Evolutionary conservation across 2,113 vertebrate genomes (phyloP).

Genomic region (Oryzias woworae): DNA sequence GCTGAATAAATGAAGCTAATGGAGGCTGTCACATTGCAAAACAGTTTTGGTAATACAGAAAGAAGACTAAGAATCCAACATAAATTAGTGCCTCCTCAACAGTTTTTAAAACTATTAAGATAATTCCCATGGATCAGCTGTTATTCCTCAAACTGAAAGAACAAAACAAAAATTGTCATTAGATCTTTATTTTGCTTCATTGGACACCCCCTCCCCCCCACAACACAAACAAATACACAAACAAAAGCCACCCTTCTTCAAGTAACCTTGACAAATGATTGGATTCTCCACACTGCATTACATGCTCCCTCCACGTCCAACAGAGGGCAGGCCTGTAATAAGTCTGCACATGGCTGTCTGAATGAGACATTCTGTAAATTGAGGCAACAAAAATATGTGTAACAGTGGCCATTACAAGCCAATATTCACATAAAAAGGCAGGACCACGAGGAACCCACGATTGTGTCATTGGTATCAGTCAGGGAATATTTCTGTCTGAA

Average conservation of each 20-base stretch:
- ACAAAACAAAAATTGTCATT: slow-evolving; percentile 4
- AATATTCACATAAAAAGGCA: slow-evolving; percentile 35
- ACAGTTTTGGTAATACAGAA: too few relatives aligned
- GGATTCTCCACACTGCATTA: slow-evolving; percentile 15
- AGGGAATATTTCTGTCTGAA: slow-evolving; percentile 4
- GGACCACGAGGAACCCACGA: slow-evolving; percentile 22
- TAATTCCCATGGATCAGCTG: too few relatives aligned
- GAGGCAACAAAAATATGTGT: slow-evolving; percentile 20
- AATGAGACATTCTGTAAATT: slow-evolving; percentile 21
- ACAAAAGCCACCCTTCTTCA: background rate
- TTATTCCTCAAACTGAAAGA: background rate
- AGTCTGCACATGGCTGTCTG: slow-evolving; percentile 16
- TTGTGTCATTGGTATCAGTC: slow-evolving; percentile 24
- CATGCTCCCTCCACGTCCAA: slow-evolving; percentile 1
- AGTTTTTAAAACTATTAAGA: too few relatives aligned
- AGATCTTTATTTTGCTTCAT: background rate
- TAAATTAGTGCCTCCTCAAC: too few relatives aligned
- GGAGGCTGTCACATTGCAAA: too few relatives aligned
- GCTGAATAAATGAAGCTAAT: too few relatives aligned
- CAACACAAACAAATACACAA: slow-evolving; percentile 22
- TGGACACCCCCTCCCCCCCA: slow-evolving; percentile 39
- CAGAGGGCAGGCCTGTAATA: slow-evolving; percentile 3
- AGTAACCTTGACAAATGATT: slow-evolving; percentile 7
- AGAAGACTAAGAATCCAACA: too few relatives aligned
- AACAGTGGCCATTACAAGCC: slow-evolving; percentile 44